Evolutionary conservation across 2,113 vertebrate genomes (phyloP).

Genomic region (Thermophis baileyi): DNA sequence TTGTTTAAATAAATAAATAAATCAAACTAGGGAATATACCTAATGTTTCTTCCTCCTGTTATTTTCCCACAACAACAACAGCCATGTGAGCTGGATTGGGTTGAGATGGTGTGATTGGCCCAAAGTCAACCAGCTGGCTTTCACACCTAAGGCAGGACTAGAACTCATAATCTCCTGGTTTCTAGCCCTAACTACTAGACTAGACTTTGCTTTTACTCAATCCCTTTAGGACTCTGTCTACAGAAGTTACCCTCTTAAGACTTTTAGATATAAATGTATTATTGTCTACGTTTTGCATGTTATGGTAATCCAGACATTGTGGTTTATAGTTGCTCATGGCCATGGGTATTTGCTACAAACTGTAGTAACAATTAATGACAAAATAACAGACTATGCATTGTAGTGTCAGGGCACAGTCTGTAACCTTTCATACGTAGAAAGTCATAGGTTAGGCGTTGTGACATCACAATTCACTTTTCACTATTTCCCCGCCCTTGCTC

Average conservation of each 20-base stretch:
- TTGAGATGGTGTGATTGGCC: not conserved
- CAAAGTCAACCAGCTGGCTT: too few species aligned
- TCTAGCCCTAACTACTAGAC: too few species aligned
- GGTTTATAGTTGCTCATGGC: not conserved
- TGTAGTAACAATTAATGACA: not conserved
- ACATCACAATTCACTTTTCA: not conserved
- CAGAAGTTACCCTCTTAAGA: not conserved
- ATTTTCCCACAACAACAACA: too few species aligned
- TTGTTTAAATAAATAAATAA: too few species aligned
- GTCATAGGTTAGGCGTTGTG: not conserved
- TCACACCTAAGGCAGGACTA: too few species aligned
- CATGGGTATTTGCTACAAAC: not conserved
- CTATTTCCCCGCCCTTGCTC: not conserved
- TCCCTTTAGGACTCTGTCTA: constrained; percentile 3
- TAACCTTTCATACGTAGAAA: not conserved
- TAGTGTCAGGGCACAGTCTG: not conserved
- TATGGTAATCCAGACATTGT: not conserved
- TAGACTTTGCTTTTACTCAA: constrained; percentile 19
- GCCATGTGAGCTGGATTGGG: not conserved
- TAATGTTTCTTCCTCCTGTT: too few species aligned
- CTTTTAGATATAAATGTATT: not conserved
- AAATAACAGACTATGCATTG: not conserved
- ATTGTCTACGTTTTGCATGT: not conserved
- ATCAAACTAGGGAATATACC: too few species aligned
- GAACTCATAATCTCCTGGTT: too few species aligned